phyloP scores from a whole-genome alignment of 2,113 vertebrate genomes.

The Paralichthys olivaceus region DNA sequence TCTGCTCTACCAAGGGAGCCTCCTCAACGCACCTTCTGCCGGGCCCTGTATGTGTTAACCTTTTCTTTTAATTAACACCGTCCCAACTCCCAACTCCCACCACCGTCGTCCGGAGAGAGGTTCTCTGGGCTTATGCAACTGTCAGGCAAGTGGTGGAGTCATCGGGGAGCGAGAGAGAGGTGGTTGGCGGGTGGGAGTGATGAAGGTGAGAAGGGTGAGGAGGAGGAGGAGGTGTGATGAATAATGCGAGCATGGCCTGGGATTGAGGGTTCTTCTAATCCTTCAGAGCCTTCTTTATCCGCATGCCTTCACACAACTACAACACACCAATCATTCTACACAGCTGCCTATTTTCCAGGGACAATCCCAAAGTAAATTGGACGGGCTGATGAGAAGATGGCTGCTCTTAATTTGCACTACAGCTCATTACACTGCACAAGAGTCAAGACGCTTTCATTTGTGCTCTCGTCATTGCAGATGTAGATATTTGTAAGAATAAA shows the following conservation, averaged over 20 bases:
- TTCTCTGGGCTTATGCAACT: conserved; percentile 71
- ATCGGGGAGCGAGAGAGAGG: conserved; percentile 53
- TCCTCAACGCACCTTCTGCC: conserved; percentile 68
- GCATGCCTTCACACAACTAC: conserved; percentile 66
- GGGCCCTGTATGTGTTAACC: conserved; percentile 79
- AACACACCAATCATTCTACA: conserved; percentile 54
- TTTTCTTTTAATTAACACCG: conserved; percentile 85
- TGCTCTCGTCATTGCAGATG: conserved; percentile 8
- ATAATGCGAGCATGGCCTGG: conserved; percentile 77
- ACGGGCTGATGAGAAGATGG: conserved; percentile 68
- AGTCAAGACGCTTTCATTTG: conserved; percentile 45
- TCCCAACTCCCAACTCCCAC: conserved; percentile 70
- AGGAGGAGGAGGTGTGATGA: conserved; percentile 72
- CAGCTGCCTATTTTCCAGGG: conserved; percentile 63
- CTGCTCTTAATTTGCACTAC: conserved; percentile 61
- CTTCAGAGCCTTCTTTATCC: conserved; percentile 72
- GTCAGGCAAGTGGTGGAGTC: conserved; percentile 70
- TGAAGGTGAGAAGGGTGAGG: conserved; percentile 66
- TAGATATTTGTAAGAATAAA: conserved; percentile 12
- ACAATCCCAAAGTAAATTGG: conserved; percentile 62
- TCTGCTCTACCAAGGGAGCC: conserved; percentile 76
- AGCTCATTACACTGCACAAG: conserved; percentile 58
- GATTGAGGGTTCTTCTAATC: conserved; percentile 75
- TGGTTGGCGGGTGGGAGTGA: conserved; percentile 55
- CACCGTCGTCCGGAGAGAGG: conserved; percentile 75